Evolutionary conservation across 2,797 vertebrate genomes (phyloP).

Genomic region (Eidolon dupreanum): DNA sequence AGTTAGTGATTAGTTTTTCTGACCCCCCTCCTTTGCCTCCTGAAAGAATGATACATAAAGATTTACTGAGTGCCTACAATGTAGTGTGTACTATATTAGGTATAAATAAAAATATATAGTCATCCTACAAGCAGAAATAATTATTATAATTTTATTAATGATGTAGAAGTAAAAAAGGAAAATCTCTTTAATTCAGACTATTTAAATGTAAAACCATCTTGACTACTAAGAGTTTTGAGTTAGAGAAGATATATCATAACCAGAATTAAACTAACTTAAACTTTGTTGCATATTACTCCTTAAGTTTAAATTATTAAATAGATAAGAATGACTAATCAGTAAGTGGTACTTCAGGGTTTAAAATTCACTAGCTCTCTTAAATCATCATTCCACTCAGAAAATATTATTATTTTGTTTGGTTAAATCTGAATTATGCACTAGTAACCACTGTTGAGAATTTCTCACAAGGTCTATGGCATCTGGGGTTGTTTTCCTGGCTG

Average conservation of each 20-base stretch:
- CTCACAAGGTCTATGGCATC: background rate
- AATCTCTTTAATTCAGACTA: background rate
- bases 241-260: background rate
- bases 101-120: background rate
- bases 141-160: background rate
- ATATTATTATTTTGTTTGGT: background rate
- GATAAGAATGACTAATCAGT: background rate
- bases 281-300: background rate
- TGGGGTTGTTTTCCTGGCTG: background rate
- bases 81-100: background rate
- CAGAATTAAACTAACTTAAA: background rate
- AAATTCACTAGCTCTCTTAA: slow-evolving; percentile 45
- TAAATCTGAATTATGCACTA: background rate
- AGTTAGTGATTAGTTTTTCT: background rate
- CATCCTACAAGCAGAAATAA: background rate
- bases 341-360: background rate
- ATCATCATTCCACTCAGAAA: slow-evolving; percentile 11
- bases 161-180: background rate
- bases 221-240: background rate
- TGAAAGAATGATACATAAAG: slow-evolving; percentile 38
- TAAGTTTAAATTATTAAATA: background rate
- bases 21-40: background rate
- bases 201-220: background rate
- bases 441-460: background rate
- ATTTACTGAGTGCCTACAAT: background rate